Evolutionary conservation across 2,113 vertebrate genomes (phyloP).

Genomic region (Planiliza haematocheilus): DNA sequence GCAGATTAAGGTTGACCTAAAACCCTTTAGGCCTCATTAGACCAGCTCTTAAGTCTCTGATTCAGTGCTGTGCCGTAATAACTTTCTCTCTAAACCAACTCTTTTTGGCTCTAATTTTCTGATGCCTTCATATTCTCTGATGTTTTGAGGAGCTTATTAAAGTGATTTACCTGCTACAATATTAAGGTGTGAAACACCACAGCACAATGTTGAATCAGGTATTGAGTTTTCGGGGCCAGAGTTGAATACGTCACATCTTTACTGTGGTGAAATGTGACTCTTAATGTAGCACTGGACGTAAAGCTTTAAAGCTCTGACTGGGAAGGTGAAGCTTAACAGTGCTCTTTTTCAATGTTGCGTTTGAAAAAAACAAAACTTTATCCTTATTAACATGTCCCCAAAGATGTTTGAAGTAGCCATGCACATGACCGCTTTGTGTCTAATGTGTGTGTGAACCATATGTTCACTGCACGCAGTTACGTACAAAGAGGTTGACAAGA

Average conservation of each 20-base stretch:
- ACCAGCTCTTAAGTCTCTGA: conserved; percentile 5
- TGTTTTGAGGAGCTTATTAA: conserved; percentile 1
- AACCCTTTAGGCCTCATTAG: conserved; percentile 40
- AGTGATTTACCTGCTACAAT: conserved; percentile 5
- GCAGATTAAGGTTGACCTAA: conserved; percentile 49
- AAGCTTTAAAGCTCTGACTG: conserved; percentile 11
- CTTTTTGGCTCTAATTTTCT: not conserved
- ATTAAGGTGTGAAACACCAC: conserved; percentile 1
- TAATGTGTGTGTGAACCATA: not conserved
- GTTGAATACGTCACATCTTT: conserved; percentile 9
- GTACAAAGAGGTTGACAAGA: conserved; percentile 47
- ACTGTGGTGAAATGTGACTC: not conserved
- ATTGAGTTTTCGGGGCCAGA: not conserved
- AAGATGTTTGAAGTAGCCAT: not conserved
- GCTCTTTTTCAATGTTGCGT: not conserved
- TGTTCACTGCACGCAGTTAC: not conserved
- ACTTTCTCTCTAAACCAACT: not conserved
- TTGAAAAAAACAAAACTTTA: not conserved
- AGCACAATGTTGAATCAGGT: conserved; percentile 3
- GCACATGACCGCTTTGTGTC: not conserved
- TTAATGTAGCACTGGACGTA: not conserved
- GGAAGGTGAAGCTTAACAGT: conserved; percentile 7
- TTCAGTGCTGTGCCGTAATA: not conserved
- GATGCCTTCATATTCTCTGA: not conserved
- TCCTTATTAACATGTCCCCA: not conserved